These are phyloP conservation scores for Neomonachus schauinslandi DNA, from an alignment of 2,113 vertebrate genomes.

Conservation along the genomic window DNA sequence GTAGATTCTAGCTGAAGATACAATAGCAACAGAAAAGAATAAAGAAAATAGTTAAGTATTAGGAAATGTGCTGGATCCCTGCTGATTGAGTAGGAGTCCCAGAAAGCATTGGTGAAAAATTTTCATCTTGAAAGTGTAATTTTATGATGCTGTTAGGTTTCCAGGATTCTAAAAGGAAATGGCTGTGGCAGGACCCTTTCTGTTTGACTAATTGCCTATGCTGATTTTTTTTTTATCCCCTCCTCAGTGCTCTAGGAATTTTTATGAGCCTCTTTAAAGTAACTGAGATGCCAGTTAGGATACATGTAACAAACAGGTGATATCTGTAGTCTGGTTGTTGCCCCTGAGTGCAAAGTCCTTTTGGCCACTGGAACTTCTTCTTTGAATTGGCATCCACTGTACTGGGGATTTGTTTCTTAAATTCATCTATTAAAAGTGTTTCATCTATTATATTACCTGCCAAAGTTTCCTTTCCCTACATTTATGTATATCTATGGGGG, in stretches of 20 bases:
- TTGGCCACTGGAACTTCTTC: not conserved
- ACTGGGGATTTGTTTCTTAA: no score
- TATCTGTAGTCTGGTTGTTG: constrained; percentile 45
- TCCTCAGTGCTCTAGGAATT: constrained; percentile 60
- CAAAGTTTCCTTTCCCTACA: not conserved
- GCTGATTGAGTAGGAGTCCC: not conserved
- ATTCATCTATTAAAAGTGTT: no score
- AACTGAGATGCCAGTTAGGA: constrained; percentile 64
- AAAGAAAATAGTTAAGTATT: constrained; percentile 29
- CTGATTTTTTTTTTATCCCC: not conserved
- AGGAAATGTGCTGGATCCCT: not conserved
- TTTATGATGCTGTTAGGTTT: constrained; percentile 38
- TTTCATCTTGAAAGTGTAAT: constrained; percentile 45
- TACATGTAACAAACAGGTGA: constrained; percentile 55
- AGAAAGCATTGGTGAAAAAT: not conserved
- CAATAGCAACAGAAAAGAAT: not conserved
- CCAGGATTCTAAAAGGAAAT: constrained; percentile 52
- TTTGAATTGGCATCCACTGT: constrained; percentile 34
- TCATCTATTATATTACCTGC: not conserved
- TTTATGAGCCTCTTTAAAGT: constrained; percentile 75
- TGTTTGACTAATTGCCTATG: constrained; percentile 47
- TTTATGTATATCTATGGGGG: not conserved
- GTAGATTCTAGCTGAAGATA: not conserved
- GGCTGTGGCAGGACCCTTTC: constrained; percentile 33
- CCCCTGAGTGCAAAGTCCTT: constrained; percentile 48